Percentiles rank a stretch among this genome's conserved stretches.
These are phyloP conservation scores for Rachycentron canadum DNA, from an alignment of 2,797 vertebrate species.

Conservation along the genomic window DNA sequence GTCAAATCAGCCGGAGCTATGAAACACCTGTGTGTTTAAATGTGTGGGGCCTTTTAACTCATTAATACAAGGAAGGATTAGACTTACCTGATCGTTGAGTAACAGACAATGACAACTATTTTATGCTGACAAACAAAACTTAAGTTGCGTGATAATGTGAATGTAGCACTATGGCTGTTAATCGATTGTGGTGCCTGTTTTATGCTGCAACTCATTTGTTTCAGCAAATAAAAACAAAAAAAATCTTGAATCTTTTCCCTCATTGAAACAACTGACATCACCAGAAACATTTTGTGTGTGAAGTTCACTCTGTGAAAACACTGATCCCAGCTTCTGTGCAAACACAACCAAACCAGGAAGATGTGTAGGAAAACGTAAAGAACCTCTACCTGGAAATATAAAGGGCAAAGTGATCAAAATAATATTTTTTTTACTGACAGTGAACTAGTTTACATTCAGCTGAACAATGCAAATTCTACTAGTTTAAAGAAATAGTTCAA, in stretches of 20 bases:
- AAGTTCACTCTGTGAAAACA: not conserved
- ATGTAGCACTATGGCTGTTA: not conserved
- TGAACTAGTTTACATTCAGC: not conserved
- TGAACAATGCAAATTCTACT: not conserved
- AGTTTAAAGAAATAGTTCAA: not conserved
- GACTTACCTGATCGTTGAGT: not conserved
- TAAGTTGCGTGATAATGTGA: slow-evolving; percentile 6
- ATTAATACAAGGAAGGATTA: not conserved
- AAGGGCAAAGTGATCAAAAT: too few species aligned
- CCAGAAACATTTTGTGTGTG: not conserved
- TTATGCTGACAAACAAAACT: not conserved
- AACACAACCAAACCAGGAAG: not conserved
- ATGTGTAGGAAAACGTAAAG: not conserved
- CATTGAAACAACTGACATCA: not conserved
- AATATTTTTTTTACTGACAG: too few species aligned
- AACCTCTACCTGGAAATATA: not conserved
- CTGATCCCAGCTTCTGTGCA: not conserved
- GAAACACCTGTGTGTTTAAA: not conserved
- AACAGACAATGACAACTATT: not conserved
- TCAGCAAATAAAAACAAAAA: slow-evolving; percentile 28
- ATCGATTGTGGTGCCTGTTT: slow-evolving; percentile 15
- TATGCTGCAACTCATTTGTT: slow-evolving; percentile 37
- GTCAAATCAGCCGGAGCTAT: not conserved
- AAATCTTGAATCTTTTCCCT: not conserved
- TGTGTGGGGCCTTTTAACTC: not conserved